Evolutionary conservation across 2,888 invertebrate species (phyloP), one percentile per base, ranked within the genome.

Genomic region (Branchellion lobata): DNA sequence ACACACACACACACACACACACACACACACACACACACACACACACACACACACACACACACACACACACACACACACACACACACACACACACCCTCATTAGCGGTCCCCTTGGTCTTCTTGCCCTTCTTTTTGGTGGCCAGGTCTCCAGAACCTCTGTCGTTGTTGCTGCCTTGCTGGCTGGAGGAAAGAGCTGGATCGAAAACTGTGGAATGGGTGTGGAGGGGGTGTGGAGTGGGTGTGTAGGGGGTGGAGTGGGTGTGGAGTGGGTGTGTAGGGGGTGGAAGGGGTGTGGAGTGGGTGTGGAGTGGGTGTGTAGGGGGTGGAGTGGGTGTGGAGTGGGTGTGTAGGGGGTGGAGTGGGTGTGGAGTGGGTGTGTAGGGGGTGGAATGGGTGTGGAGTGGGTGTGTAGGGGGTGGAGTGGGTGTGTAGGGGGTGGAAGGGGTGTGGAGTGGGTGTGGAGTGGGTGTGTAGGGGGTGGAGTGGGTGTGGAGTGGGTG

Each of bases 141-240:
- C 65, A 77, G 65, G n/a, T 77, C 77, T 21, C 31, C 61, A 53
- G 77, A 57, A 21, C 77, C 57, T 53, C 57, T 77, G 65, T 77
- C 53, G 65, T 51, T 34, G 27, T 65, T 77, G 65, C 36, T 77
- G 65, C 33, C 57, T n/a, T 8, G 8, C 8, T 31, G 27, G 75
- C 51, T 27, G 27, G 53, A 47, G 53, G 75, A 27, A 27, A 75
- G 53, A 24, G 53, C 75, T 1, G 75, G 51, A 1, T 40, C 29
- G 51, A 47, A 47, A 21, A 51, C 31, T 27, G 75, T 27, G n/a
- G 53, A 33, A 2, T 27, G 14, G 5, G 27, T 34, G 27, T 8
- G 21, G 8, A 27, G 24, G 3, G 65, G n/a, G 24, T n/a, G 65
- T 11, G 65, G 24, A 65, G 24, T 65, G 65, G 21, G 29, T n/a